phyloP scores from a whole-genome alignment of 2,113 vertebrate genomes.

The Ancistrus triradiatus region DNA sequence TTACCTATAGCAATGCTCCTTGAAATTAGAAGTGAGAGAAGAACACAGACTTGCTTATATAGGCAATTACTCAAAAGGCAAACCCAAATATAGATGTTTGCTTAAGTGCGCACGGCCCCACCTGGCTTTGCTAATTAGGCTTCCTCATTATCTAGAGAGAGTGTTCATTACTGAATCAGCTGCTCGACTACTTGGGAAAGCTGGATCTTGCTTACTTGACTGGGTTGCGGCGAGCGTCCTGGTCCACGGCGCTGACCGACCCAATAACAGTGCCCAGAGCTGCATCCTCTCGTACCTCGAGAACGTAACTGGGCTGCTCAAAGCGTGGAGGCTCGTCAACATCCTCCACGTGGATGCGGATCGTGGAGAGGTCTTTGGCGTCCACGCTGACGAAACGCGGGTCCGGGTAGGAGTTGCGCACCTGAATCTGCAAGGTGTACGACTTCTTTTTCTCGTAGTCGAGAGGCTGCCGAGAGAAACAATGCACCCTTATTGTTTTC shows the following conservation, averaged over 20 bases:
- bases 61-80: too few species aligned
- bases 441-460: constrained; percentile 88
- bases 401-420: constrained; percentile 79
- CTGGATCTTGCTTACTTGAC: constrained; percentile 76
- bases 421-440: constrained; percentile 86
- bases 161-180: too few species aligned
- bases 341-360: constrained; percentile 82
- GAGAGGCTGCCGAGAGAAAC: constrained; percentile 66
- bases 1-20: too few species aligned
- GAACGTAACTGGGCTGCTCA: constrained; percentile 77
- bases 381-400: constrained; percentile 74
- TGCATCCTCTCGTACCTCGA: constrained; percentile 87
- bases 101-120: too few species aligned
- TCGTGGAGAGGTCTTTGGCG: constrained; percentile 77
- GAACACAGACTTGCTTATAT: too few species aligned
- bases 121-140: too few species aligned
- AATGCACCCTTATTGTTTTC: not conserved
- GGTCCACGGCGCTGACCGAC: constrained; percentile 82
- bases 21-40: too few species aligned
- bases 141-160: not conserved
- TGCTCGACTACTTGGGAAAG: too few species aligned
- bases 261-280: constrained; percentile 75
- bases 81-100: too few species aligned
- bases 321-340: constrained; percentile 90
- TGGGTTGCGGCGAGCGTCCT: constrained; percentile 75